Evolutionary conservation across 2,113 vertebrate genomes (phyloP), one percentile per base, ranked within the genome.

Genomic region (Coreoperca whiteheadi): DNA sequence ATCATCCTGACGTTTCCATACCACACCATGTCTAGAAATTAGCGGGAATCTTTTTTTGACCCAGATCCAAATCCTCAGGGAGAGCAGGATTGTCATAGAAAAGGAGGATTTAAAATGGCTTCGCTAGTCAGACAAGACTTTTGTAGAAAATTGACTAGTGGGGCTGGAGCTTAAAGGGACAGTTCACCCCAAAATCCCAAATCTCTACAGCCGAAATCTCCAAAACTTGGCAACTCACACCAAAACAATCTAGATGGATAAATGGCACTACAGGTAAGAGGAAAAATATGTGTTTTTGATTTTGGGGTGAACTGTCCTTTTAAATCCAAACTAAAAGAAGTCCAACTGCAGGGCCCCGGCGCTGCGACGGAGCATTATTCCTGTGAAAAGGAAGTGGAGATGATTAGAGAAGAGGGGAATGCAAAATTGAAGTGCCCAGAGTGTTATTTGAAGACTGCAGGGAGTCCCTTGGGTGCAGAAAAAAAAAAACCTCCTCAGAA

Each of bases 361-460:
- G 46, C 54, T 66, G 61, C 28, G 28, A 75, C 8, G 14, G 28
- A 48, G 60, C 34, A 63, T 68, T 61, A 46, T 9, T 69, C 11
- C 39, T 72, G 61, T 41, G 39, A 59, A 65, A 76, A 65, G 69
- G 48, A 74, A 72, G 25, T 37, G 7, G 9, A 43, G 41, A 63
- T 32, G 70, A 50, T 43, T 57, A 20, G 30, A 60, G 53, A 39
- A 6, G 59, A 23, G 51, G 10, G 53, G 32, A 43, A 48, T 69
- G 46, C 25, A 63, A 69, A 76, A 46, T 10, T 3, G 78, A 82
- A 90, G 69, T 77, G 60, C 66, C 54, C 60, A 43, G 30, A 53
- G 75, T 81, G 74, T 85, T 89, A 81, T 87, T 88, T 89, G 71
- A 32, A 79, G 74, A 76, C 41, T 59, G 41, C 8, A 9, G 43